phyloP scores from a whole-genome alignment of 2,797 vertebrate species.

The Galaxias olidus region DNA sequence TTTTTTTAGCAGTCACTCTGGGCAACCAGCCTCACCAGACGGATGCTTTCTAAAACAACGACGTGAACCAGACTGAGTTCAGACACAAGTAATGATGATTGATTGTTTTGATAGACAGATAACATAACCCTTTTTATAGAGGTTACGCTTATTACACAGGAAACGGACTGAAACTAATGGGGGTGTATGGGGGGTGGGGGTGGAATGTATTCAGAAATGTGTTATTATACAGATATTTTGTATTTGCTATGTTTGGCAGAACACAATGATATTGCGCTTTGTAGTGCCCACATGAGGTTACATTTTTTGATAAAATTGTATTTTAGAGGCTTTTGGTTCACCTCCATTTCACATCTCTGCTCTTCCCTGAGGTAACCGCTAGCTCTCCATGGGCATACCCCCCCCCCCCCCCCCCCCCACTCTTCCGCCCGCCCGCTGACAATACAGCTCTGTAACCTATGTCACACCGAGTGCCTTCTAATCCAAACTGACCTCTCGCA shows the following conservation, averaged over 20 bases:
- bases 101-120: neutral
- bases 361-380: neutral
- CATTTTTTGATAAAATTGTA: constrained; percentile 12
- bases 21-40: neutral
- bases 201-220: no score
- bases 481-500: neutral
- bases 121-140: neutral
- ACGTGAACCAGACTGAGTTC: neutral
- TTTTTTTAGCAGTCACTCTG: constrained; percentile 25
- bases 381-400: neutral
- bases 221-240: no score
- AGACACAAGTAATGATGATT: neutral
- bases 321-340: no score
- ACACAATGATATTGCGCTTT: constrained; percentile 44
- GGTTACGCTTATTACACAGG: neutral
- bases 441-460: neutral
- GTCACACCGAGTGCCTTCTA: neutral
- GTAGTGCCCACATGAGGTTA: constrained; percentile 66
- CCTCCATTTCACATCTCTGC: neutral
- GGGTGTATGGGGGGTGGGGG: constrained; percentile 2
- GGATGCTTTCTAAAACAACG: neutral
- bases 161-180: neutral
- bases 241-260: neutral
- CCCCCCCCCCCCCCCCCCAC: neutral
- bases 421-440: neutral